Evolutionary conservation across 2,797 vertebrate species (phyloP).

Genomic region (Kryptolebias ocellatus): DNA sequence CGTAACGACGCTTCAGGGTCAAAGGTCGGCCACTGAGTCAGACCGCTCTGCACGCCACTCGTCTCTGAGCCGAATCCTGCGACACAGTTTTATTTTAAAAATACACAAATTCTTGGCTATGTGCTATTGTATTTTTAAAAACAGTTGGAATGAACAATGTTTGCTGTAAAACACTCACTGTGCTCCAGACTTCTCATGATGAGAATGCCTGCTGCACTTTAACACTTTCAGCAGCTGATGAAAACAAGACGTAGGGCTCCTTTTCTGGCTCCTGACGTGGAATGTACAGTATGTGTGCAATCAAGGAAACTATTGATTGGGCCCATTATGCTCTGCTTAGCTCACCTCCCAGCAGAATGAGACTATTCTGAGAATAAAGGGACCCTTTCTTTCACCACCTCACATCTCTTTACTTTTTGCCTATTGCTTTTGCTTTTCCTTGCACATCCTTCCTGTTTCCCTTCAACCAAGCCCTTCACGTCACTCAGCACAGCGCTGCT

Average conservation of each 20-base stretch:
- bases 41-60: conserved; percentile 1
- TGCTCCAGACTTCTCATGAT: no score
- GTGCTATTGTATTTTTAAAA: no score
- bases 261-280: conserved; percentile 33
- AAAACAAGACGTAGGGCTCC: neutral
- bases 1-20: conserved; percentile 34
- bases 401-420: neutral
- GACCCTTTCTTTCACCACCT: conserved; percentile 22
- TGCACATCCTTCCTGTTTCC: neutral
- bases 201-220: no score
- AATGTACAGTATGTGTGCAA: conserved; percentile 48
- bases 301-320: conserved; percentile 71
- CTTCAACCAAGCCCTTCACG: neutral
- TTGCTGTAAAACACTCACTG: no score
- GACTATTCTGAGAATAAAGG: conserved; percentile 60
- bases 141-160: no score
- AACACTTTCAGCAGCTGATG: neutral
- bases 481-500: conserved; percentile 17
- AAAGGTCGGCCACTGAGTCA: conserved; percentile 39
- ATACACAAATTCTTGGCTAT: no score
- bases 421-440: neutral
- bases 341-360: conserved; percentile 28
- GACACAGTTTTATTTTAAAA: no score
- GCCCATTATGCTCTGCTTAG: conserved; percentile 54
- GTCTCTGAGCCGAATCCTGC: neutral